phyloP scores from a whole-genome alignment of 2,797 vertebrate species.

The Megaceryle alcyon region DNA sequence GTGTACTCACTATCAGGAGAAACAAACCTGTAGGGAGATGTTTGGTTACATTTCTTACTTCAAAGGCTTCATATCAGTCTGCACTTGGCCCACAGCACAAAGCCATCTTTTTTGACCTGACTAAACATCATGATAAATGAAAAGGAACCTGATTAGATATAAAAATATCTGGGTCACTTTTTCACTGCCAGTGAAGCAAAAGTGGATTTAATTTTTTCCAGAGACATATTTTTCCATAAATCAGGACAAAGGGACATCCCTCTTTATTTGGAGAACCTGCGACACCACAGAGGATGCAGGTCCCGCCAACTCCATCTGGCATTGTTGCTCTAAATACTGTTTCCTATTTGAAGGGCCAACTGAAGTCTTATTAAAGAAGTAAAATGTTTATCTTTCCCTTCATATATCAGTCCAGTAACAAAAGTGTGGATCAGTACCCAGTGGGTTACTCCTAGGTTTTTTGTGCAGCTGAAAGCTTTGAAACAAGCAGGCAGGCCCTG shows the following conservation, averaged over 20 bases:
- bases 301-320: neutral
- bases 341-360: neutral
- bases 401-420: neutral
- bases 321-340: neutral
- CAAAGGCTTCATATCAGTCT: neutral
- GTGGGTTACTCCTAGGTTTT: neutral
- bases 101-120: neutral
- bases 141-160: neutral
- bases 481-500: neutral
- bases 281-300: neutral
- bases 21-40: neutral
- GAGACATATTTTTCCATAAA: neutral
- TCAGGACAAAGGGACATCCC: neutral
- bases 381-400: neutral
- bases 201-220: neutral
- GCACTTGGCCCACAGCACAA: neutral
- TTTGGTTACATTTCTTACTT: neutral
- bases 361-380: neutral
- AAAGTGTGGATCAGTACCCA: neutral
- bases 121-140: neutral
- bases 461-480: neutral
- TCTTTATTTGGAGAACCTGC: neutral
- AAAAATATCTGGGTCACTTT: neutral
- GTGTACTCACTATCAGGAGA: neutral
- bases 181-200: neutral